phyloP scores from a whole-genome alignment of 2,797 vertebrate genomes.

The Thamnophis elegans region DNA sequence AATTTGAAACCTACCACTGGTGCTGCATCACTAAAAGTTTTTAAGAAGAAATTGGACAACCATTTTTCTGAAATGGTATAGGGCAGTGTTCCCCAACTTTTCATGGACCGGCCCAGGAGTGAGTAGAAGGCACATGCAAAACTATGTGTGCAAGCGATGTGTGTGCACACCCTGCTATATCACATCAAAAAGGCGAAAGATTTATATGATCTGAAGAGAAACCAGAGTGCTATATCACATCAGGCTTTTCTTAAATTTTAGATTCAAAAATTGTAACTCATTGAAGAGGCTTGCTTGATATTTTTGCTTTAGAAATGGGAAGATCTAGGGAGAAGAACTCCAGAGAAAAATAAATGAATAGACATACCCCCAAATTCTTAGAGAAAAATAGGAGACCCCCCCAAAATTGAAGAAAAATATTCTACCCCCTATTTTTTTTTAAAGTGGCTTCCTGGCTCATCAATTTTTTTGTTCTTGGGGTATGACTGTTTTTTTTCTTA shows the following conservation, averaged over 20 bases:
- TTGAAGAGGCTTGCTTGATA: not conserved
- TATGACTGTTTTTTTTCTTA: not conserved
- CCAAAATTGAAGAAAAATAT: not conserved
- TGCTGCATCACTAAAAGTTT: not conserved
- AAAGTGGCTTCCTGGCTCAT: not conserved
- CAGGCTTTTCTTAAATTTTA: not conserved
- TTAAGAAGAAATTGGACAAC: not conserved
- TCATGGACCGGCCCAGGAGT: too few species aligned
- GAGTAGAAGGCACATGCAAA: too few species aligned
- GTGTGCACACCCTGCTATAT: fast-evolving
- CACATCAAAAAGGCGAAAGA: too few species aligned
- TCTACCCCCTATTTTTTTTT: not conserved
- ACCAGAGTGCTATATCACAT: too few species aligned
- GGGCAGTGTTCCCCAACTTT: too few species aligned
- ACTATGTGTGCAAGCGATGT: too few species aligned
- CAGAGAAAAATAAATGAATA: not conserved
- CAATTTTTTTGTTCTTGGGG: not conserved
- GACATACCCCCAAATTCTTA: not conserved
- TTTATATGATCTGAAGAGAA: too few species aligned
- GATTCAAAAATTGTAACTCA: not conserved
- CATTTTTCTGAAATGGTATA: not conserved
- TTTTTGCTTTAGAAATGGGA: not conserved
- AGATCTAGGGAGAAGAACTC: not conserved
- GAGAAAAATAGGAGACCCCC: not conserved
- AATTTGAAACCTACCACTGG: too few species aligned